Percentiles rank a stretch among this genome's conserved stretches.
These are phyloP conservation scores for Ypsolopha sequella DNA, from an alignment of 2,888 invertebrate genomes.

Conservation along the genomic window DNA sequence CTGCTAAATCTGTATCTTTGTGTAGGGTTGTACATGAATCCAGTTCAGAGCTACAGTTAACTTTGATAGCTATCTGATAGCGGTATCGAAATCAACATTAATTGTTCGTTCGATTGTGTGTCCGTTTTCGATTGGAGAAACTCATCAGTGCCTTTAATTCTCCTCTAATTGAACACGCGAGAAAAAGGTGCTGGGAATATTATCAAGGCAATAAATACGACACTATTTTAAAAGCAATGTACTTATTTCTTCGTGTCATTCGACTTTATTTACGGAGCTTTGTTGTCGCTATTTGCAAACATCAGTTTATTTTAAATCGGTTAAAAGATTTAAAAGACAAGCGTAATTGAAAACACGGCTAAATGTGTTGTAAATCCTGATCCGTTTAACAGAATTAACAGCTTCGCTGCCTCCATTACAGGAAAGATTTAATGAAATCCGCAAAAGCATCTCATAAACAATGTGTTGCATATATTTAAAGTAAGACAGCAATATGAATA, in stretches of 20 bases:
- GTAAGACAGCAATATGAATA: slow-evolving; percentile 11
- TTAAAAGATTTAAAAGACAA: no score
- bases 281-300: no score
- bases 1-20: neutral
- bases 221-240: no score
- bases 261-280: no score
- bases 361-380: neutral
- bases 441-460: slow-evolving; percentile 2
- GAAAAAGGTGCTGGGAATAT: no score
- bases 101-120: slow-evolving; percentile 42
- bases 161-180: no score
- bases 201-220: no score
- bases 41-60: slow-evolving; percentile 24
- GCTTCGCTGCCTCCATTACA: neutral
- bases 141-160: neutral
- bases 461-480: slow-evolving; percentile 8
- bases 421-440: slow-evolving; percentile 3
- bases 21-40: neutral
- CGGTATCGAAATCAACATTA: slow-evolving; percentile 55
- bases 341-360: no score
- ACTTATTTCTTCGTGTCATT: no score
- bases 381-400: slow-evolving; percentile 1
- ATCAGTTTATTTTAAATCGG: no score
- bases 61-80: slow-evolving; percentile 47
- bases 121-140: neutral